A percentile compares a stretch with the other conserved stretches of the same genome.
Evolutionary conservation across 2,888 invertebrate species (phyloP).

Genomic region (Drosophila rubida): DNA sequence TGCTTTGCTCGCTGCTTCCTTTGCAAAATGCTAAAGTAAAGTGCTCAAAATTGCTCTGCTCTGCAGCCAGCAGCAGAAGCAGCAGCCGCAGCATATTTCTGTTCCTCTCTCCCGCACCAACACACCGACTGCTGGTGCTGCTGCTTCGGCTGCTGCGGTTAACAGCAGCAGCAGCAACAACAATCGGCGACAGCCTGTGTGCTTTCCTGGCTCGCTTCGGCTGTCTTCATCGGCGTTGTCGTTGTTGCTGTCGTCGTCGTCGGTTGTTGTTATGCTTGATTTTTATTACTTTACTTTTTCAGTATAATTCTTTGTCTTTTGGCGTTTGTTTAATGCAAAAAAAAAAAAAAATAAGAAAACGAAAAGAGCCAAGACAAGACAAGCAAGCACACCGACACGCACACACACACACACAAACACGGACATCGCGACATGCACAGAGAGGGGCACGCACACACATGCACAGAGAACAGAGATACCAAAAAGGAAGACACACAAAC

Average conservation of each 20-base stretch:
- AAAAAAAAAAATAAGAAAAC: conserved; percentile 42
- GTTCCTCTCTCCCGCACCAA: conserved; percentile 19
- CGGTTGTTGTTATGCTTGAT: conserved; percentile 70
- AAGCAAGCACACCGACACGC: conserved; percentile 27
- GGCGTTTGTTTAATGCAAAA: conserved; percentile 74
- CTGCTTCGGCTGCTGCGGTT: background rate
- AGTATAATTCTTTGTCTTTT: conserved; percentile 77
- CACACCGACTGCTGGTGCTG: conserved; percentile 1
- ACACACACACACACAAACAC: conserved; percentile 15
- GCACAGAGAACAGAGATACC: conserved; percentile 45
- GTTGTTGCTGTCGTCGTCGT: conserved; percentile 29
- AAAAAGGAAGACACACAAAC: conserved; percentile 63
- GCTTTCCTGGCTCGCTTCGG: conserved; percentile 52
- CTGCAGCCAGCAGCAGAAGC: conserved; percentile 21
- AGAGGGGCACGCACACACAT: conserved; percentile 15
- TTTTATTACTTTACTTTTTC: conserved; percentile 77
- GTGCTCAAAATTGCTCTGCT: conserved; percentile 77
- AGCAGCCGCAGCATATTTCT: conserved; percentile 35
- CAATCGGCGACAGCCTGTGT: conserved; percentile 43
- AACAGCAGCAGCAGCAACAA: conserved; percentile 28
- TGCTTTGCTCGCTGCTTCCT: conserved; percentile 67
- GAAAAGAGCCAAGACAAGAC: conserved; percentile 45
- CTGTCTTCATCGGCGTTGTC: conserved; percentile 29
- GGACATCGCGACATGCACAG: conserved; percentile 25
- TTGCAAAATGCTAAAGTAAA: conserved; percentile 75